These are phyloP conservation scores for Talpa occidentalis DNA, from an alignment of 2,113 vertebrate genomes.

Conservation along the genomic window DNA sequence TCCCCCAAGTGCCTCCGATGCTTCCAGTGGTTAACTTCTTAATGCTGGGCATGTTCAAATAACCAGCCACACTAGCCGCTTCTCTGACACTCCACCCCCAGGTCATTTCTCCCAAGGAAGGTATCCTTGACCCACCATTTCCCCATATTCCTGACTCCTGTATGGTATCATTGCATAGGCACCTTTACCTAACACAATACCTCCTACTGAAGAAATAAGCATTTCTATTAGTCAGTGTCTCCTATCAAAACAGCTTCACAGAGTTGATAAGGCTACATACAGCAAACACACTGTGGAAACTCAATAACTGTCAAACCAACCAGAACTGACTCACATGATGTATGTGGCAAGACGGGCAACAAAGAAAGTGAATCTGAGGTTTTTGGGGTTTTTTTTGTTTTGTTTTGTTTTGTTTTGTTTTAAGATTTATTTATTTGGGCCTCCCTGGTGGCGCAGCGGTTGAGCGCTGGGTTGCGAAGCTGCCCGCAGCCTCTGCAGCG, in stretches of 20 bases:
- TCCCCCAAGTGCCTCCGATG: background rate
- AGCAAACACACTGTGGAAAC: fast-evolving
- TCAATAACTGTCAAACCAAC: background rate
- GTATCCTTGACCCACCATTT: no score
- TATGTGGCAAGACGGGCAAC: background rate
- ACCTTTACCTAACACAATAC: background rate
- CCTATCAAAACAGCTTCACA: background rate
- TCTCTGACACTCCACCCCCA: background rate
- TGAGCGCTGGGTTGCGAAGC: no score
- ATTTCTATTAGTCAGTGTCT: background rate
- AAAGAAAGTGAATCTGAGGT: background rate
- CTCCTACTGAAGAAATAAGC: background rate
- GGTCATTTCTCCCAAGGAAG: background rate
- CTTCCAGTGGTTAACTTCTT: background rate
- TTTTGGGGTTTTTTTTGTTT: no score
- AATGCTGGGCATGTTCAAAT: no score
- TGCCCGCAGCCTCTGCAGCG: no score
- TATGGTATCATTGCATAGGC: background rate
- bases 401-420: no score
- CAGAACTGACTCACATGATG: background rate
- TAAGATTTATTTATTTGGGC: no score
- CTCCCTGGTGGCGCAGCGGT: no score
- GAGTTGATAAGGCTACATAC: background rate
- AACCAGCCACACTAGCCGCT: no score
- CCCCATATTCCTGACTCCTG: background rate